Percentiles rank a stretch among this genome's conserved stretches.
phyloP scores from a whole-genome alignment of 1,140 invertebrate species.

The Heliconius nattereri region DNA sequence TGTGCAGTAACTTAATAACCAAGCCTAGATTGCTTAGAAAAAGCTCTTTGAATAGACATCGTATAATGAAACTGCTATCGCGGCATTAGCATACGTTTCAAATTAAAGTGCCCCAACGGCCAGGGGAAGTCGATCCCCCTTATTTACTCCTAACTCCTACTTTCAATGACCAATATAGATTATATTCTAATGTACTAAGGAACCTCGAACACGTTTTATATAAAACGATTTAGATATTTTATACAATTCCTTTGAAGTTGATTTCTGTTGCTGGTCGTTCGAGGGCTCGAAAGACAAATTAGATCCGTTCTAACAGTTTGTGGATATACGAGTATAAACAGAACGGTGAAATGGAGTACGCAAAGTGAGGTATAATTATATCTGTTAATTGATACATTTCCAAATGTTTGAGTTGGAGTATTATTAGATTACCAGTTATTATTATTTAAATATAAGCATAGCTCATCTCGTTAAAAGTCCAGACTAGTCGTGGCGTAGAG shows the following conservation, averaged over 20 bases:
- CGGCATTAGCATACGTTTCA: conserved; percentile 28
- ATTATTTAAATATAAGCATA: neutral
- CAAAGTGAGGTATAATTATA: conserved; percentile 9
- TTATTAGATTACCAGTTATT: neutral
- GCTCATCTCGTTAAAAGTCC: too few species aligned
- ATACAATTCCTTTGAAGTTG: conserved; percentile 28
- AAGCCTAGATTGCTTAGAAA: conserved; percentile 13
- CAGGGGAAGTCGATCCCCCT: neutral
- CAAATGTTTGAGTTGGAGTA: neutral
- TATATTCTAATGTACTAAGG: conserved; percentile 2
- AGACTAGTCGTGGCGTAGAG: too few species aligned
- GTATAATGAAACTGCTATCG: conserved; percentile 25
- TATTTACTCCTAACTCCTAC: neutral
- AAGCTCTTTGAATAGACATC: conserved; percentile 14
- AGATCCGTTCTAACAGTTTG: conserved; percentile 25
- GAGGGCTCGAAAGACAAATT: conserved; percentile 33
- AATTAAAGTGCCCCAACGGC: conserved; percentile 22
- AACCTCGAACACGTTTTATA: neutral
- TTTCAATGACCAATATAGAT: conserved; percentile 9
- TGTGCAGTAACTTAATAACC: neutral
- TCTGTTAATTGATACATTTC: neutral
- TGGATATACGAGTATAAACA: conserved; percentile 20
- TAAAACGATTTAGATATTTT: conserved; percentile 15
- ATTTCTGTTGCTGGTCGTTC: conserved; percentile 20
- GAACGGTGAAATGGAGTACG: neutral